Base-by-base conservation (phyloP, 37 sponge, comb jelly and placozoan species). In the Spongilla lacustris region DNA sequence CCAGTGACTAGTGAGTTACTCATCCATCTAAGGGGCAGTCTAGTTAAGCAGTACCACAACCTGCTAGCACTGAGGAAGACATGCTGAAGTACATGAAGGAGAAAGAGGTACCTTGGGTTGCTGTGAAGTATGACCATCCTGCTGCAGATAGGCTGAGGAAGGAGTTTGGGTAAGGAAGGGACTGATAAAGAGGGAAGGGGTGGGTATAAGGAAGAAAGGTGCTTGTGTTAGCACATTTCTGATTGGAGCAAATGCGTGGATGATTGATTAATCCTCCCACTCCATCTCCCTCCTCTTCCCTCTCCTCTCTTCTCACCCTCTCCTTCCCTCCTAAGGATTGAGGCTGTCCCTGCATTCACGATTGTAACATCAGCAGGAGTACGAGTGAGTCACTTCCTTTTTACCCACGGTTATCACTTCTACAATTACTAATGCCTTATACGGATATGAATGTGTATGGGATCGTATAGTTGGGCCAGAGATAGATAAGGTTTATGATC, bases 1-100 rank as follows among this genome's bases (percentile, higher is more conserved):
- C 95, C 19, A 94, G 92, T 86, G 95, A 94, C 80, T 72, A 94
- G 95, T 94, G 48, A 79, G 92, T 91, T 58, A 17, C 58, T 17
- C 58, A 1, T 58, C 19, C 58, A 58, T 58, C 11, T 58, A 10
- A 58, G 21, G 1, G 19, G 1, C 0, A 58, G 58, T 14, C 1
- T 17, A 1, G 11, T 17, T 58, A 58, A 58, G 58, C 58, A 41
- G 41, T 6, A 41, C 6, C 41, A 41, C 6, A 41, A 3, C 41
- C 41, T 41, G 6, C 41, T 41, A 94, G 94, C 69, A 77, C 94
- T 41, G 74, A 88, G 33, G 85, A 81, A 48, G 94, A 88, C 35
- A 90, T 90, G 91, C 34, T 82, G 49, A 76, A 85, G 81, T 90
- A 94, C 83, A 87, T 94, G 88, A 38, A 81, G 72, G 81, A 87